Base-by-base conservation (phyloP, 2,888 invertebrate species). In the Polylopha cassiicola region DNA sequence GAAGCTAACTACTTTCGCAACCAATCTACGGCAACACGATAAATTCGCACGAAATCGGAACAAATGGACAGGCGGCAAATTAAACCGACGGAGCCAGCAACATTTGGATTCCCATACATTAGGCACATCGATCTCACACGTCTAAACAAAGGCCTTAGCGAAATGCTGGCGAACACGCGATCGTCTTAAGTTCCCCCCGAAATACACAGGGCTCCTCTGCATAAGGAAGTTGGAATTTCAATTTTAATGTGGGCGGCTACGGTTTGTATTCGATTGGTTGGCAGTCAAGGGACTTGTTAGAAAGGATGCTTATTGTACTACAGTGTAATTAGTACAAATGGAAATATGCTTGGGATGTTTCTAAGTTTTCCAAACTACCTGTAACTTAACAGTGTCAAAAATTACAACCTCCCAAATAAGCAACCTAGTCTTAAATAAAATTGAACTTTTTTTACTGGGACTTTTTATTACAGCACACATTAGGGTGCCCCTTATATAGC, bases 41-140 rank as follows among this genome's bases (percentile, higher is more conserved):
- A 84, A 84, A 84, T 81, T 80, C 74, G 65, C 59, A 60, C 63
- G 61, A 71, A 81, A 85, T 84, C 81, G 81, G 76, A 81, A 81
- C 76, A 71, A 84, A 84, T 84, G 81, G 81, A 82, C 84, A 80
- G 69, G 67, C 73, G 73, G 77, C 75, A 76, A 84, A 82, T 84
- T 84, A 81, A 80, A 76, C 75, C 69, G 60, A 61, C 55, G 58
- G 57, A 58, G 53, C n/a, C n/a, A n/a, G 51, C 54, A 68, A 65
- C 61, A 60, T 73, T 81, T 74, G 80, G 78, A 81, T 80, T 71
- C 77, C 61, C 79, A 77, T 81, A 79, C 75, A 74, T 78, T 77
- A 79, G 62, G 65, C 65, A 69, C 79, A 81, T 81, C 81, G 81
- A 81, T 81, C 79, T 79, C 70, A 74, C 76, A 77, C 75, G 76